Evolutionary conservation across 2,888 invertebrate species (phyloP).

Genomic region (Metacarcinus magister): DNA sequence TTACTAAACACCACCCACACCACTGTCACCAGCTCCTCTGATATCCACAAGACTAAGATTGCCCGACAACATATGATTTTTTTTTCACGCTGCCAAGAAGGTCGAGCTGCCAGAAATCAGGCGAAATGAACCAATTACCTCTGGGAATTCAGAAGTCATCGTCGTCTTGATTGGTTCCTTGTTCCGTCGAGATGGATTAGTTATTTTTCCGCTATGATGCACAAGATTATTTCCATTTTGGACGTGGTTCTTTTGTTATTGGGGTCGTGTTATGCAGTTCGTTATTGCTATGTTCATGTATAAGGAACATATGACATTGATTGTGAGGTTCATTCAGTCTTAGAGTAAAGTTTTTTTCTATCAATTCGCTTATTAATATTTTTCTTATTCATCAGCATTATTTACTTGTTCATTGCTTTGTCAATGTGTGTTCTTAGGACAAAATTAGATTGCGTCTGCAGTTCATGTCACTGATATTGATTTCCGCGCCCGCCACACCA

Average conservation of each 20-base stretch:
- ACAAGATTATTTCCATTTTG: background rate
- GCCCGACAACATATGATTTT: background rate
- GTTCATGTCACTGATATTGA: background rate
- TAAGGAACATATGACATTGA: too few relatives aligned
- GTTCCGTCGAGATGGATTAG: background rate
- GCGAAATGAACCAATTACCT: slow-evolving; percentile 20
- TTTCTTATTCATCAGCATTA: too few relatives aligned
- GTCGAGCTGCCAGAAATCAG: background rate
- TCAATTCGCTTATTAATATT: too few relatives aligned
- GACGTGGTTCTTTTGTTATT: background rate
- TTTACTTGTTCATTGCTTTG: too few relatives aligned
- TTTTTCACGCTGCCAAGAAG: background rate
- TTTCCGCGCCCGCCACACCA: background rate
- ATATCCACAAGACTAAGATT: background rate
- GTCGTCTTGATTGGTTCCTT: background rate
- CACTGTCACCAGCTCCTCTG: background rate
- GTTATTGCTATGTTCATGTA: too few relatives aligned
- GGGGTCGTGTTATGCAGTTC: too few relatives aligned
- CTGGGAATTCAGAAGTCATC: background rate
- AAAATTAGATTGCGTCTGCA: background rate
- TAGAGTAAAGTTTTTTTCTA: too few relatives aligned
- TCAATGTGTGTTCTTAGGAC: too few relatives aligned
- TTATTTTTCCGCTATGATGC: background rate
- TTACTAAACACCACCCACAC: background rate
- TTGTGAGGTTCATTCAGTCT: too few relatives aligned